Evolutionary conservation across 2,888 invertebrate genomes (phyloP).

Genomic region (Drosophila neutralis): DNA sequence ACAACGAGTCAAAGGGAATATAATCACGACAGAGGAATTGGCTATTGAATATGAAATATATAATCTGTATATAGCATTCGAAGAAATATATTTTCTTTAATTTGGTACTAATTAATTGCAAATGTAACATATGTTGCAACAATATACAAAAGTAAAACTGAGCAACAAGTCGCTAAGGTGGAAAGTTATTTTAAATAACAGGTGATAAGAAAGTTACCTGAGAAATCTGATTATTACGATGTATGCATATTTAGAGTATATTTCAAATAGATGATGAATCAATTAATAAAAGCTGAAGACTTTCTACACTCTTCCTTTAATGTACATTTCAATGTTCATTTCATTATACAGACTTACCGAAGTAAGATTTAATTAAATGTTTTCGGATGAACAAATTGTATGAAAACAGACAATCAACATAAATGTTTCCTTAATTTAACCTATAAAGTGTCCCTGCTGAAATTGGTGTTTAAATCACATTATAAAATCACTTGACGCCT

Average conservation of each 20-base stretch:
- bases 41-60: neutral
- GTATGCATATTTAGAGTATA: neutral
- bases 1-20: neutral
- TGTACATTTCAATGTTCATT: neutral
- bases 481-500: neutral
- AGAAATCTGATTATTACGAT: neutral
- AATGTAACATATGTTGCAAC: neutral
- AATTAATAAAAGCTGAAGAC: neutral
- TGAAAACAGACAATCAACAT: neutral
- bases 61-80: neutral
- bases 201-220: neutral
- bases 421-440: neutral
- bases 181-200: neutral
- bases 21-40: neutral
- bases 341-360: neutral
- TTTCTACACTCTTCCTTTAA: neutral
- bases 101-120: neutral
- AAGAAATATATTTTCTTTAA: neutral
- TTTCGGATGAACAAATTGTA: neutral
- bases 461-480: neutral
- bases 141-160: neutral
- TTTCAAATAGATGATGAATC: neutral
- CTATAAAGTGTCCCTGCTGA: neutral
- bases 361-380: neutral
- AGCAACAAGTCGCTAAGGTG: neutral